Evolutionary conservation across 2,797 vertebrate genomes (phyloP).

Genomic region (Lophura swinhoii): DNA sequence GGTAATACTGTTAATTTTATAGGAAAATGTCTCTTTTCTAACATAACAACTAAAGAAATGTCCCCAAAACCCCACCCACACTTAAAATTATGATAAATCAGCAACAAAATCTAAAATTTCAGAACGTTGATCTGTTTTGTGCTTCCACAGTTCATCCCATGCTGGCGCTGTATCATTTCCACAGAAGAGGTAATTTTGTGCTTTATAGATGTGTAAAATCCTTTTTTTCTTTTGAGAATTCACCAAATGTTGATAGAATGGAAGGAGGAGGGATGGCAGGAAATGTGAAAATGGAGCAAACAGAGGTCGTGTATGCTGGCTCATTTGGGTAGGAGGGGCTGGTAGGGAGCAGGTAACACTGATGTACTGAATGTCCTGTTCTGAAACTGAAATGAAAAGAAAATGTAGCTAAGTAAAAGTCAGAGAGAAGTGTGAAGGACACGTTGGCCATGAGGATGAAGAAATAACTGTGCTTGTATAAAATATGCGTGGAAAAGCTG

Average conservation of each 20-base stretch:
- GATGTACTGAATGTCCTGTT: background rate
- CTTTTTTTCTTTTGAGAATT: background rate
- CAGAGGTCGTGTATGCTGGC: background rate
- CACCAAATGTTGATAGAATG: background rate
- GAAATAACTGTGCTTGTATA: background rate
- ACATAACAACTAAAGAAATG: too few species aligned
- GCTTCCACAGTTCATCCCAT: background rate
- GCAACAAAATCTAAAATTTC: background rate
- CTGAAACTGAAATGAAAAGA: background rate
- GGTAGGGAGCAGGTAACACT: background rate
- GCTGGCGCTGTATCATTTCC: background rate
- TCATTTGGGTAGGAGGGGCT: background rate
- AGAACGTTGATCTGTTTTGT: background rate
- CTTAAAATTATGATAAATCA: background rate
- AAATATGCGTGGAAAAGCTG: background rate
- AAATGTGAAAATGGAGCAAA: background rate
- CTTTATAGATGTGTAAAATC: background rate
- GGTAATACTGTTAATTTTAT: background rate
- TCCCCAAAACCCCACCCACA: too few species aligned
- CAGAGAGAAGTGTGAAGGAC: background rate
- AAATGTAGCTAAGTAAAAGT: background rate
- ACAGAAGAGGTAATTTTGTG: background rate
- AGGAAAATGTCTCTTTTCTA: background rate
- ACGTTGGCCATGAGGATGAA: background rate
- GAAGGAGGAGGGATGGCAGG: background rate